Evolutionary conservation across 2,797 vertebrate species (phyloP).

Genomic region (Muraenolepis orangiensis): DNA sequence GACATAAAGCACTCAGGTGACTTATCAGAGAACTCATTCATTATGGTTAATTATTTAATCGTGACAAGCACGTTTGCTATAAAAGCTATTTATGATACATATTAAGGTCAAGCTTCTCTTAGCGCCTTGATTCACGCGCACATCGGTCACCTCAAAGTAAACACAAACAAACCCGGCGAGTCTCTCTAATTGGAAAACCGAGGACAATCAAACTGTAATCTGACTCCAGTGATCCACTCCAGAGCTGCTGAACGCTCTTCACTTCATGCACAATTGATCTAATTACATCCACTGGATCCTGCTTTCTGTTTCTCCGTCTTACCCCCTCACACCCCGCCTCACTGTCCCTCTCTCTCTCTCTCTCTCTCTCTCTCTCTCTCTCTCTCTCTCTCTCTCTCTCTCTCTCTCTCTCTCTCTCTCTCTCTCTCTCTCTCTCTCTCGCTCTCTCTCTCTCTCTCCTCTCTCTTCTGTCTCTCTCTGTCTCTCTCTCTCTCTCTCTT

Average conservation of each 20-base stretch:
- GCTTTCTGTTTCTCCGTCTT: constrained; percentile 22
- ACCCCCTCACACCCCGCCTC: constrained; percentile 13
- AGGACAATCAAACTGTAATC: constrained; percentile 73
- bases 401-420: not conserved
- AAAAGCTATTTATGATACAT: constrained; percentile 75
- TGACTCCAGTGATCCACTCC: constrained; percentile 71
- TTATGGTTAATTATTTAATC: constrained; percentile 75
- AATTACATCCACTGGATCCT: constrained; percentile 73
- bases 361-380: not conserved
- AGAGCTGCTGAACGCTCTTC: constrained; percentile 61
- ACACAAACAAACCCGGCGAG: constrained; percentile 55
- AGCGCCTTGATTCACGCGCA: constrained; percentile 48
- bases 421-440: constrained; percentile 33
- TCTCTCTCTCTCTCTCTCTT: no score
- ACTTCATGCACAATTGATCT: constrained; percentile 82
- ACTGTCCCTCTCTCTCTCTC: no score
- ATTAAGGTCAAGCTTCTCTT: constrained; percentile 67
- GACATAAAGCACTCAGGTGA: constrained; percentile 74
- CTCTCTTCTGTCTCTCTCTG: not conserved
- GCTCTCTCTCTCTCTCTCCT: constrained; percentile 19
- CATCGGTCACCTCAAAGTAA: constrained; percentile 51
- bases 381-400: constrained; percentile 42
- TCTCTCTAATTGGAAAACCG: constrained; percentile 72
- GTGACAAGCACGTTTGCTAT: constrained; percentile 74
- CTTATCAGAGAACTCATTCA: constrained; percentile 72